These are phyloP conservation scores for Neosilurus hyrtlii DNA, from an alignment of 2,797 vertebrate species.

Conservation along the genomic window DNA sequence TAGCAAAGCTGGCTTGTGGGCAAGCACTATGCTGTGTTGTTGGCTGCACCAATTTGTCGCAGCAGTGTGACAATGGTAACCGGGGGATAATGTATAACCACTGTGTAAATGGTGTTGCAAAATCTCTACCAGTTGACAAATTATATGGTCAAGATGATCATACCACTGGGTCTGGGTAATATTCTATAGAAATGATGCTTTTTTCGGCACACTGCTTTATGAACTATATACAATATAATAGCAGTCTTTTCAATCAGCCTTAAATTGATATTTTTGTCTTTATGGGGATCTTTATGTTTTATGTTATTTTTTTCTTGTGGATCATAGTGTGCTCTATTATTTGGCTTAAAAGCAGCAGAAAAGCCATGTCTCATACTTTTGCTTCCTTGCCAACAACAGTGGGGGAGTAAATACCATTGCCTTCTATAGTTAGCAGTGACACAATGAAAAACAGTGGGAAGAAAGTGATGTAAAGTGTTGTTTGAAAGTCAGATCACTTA, in stretches of 20 bases:
- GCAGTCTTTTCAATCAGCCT: slow-evolving; percentile 1
- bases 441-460: slow-evolving; percentile 22
- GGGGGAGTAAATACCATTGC: slow-evolving; percentile 3
- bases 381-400: not conserved
- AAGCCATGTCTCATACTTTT: slow-evolving; percentile 36
- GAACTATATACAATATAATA: not conserved
- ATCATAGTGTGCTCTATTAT: slow-evolving; percentile 27
- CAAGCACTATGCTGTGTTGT: too few relatives aligned
- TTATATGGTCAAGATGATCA: too few relatives aligned
- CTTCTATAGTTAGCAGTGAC: slow-evolving; percentile 2
- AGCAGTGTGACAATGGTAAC: too few relatives aligned
- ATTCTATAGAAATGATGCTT: too few relatives aligned
- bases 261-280: slow-evolving; percentile 6
- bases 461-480: slow-evolving; percentile 20
- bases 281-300: not conserved
- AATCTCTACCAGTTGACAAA: too few relatives aligned
- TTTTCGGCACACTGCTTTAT: too few relatives aligned
- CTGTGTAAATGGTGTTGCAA: too few relatives aligned
- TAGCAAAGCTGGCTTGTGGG: too few relatives aligned
- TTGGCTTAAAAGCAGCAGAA: slow-evolving; percentile 21
- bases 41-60: too few relatives aligned
- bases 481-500: slow-evolving; percentile 28
- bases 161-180: too few relatives aligned
- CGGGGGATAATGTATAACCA: too few relatives aligned
- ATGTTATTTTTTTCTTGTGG: not conserved